Evolutionary conservation across 2,113 vertebrate genomes (phyloP), one percentile per base, ranked within the genome.

Genomic region (Petromus typicus): DNA sequence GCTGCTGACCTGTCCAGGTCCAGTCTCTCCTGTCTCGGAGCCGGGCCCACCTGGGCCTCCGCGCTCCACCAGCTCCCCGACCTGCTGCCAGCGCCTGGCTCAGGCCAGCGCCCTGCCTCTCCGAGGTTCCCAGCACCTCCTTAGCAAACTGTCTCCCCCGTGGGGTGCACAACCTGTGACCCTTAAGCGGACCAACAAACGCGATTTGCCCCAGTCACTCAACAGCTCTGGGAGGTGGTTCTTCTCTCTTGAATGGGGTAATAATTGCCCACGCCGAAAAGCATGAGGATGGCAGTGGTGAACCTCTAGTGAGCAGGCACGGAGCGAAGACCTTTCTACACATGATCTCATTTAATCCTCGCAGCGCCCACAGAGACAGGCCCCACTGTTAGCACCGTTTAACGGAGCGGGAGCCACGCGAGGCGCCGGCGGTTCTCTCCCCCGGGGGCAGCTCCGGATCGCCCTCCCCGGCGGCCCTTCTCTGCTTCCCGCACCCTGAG

Each of bases 211-310:
- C 45, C 17, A 51, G 43, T n/a, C 66, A 30, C 17, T 71, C 9
- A 22, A 18, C 69, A 34, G 51, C 64, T 91, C 87, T 40, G 85
- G 78, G 64, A 40, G 61, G 23, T 61, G 76, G 5, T 78, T 40
- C 45, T 71, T 61, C 43, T 93, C 94, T 88, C 81, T 63, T 63
- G 45, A 87, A 67, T 45, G 85, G 56, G 59, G 43, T 80, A 25
- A 20, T 66, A 30, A 40, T 10, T 10, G 14, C n/a, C n/a, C 40
- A 71, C 17, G 64, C 45, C 48, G 27, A 73, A 48, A 32, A 57
- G 57, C 11, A 66, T 51, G 59, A 86, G 73, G n/a, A 56, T 64
- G 54, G 18, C 27, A 78, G 51, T 20, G 54, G 34, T 23, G 40
- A 82, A 43, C 25, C 23, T 69, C 79, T 86, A 67, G 71, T 56